phyloP scores from a whole-genome alignment of 2,888 invertebrate genomes.

The Nomada hirtipes region DNA sequence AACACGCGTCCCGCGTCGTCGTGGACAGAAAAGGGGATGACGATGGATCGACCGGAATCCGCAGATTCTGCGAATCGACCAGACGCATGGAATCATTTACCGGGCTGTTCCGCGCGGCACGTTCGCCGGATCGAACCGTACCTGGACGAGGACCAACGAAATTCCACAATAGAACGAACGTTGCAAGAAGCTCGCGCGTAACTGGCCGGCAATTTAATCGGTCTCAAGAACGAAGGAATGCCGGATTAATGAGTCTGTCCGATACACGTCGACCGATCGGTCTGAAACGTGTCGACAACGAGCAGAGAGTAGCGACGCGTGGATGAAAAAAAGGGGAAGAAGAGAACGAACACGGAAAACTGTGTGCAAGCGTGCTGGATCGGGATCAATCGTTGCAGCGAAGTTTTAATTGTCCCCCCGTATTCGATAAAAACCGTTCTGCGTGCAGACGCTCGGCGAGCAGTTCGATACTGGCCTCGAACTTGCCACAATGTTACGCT shows the following conservation, averaged over 20 bases:
- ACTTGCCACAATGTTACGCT: conserved; percentile 47
- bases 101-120: conserved; percentile 37
- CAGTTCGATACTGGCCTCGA: conserved; percentile 23
- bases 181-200: conserved; percentile 55
- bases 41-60: conserved; percentile 60
- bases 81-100: conserved; percentile 41
- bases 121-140: conserved; percentile 43
- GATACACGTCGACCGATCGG: conserved; percentile 39
- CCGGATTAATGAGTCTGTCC: conserved; percentile 69
- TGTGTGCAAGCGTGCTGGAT: conserved; percentile 30
- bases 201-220: conserved; percentile 54
- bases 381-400: conserved; percentile 58
- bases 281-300: conserved; percentile 69
- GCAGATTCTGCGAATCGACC: conserved; percentile 59
- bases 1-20: conserved; percentile 38
- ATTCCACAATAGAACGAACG: conserved; percentile 56
- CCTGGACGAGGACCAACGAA: conserved; percentile 44
- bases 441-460: background rate
- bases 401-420: conserved; percentile 69
- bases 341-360: conserved; percentile 36
- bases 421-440: conserved; percentile 29
- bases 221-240: conserved; percentile 32
- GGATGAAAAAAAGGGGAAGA: conserved; percentile 21
- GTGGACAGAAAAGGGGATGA: conserved; percentile 45
- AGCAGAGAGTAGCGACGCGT: conserved; percentile 23